These are phyloP conservation scores for Hoplostethus atlanticus DNA, from an alignment of 2,797 vertebrate species.

Conservation along the genomic window DNA sequence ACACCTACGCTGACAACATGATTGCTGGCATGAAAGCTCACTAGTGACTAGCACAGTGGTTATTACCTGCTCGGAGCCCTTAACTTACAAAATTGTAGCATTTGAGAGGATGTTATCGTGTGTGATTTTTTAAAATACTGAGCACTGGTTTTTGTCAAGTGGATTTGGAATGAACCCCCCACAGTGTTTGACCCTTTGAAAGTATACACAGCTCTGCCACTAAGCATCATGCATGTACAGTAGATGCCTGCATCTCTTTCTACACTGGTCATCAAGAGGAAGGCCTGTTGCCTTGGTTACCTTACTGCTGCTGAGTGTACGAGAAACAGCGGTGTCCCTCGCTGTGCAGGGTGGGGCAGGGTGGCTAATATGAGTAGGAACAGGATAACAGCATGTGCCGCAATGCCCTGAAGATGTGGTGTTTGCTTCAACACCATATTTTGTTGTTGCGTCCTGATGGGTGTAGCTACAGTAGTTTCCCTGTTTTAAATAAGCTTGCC, in stretches of 20 bases:
- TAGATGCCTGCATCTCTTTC: conserved; percentile 13
- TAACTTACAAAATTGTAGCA: too few relatives aligned
- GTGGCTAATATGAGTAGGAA: conserved; percentile 23
- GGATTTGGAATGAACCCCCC: too few relatives aligned
- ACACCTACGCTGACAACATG: too few relatives aligned
- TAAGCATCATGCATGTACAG: conserved; percentile 1
- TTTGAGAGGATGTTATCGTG: too few relatives aligned
- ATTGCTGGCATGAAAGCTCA: too few relatives aligned
- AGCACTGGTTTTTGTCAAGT: too few relatives aligned
- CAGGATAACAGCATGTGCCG: conserved; percentile 19
- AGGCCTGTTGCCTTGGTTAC: conserved; percentile 72
- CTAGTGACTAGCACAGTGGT: too few relatives aligned
- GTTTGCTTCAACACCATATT: not conserved
- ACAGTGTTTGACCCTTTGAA: not conserved
- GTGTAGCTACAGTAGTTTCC: not conserved
- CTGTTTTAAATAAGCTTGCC: not conserved
- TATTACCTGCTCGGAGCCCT: too few relatives aligned
- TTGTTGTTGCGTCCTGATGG: not conserved
- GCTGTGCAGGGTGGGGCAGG: conserved; percentile 15
- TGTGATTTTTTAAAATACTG: too few relatives aligned
- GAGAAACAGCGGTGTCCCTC: conserved; percentile 33
- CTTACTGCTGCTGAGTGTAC: conserved; percentile 44
- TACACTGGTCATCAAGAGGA: conserved; percentile 20
- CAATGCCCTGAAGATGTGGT: not conserved
- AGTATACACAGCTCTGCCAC: not conserved